A percentile compares a stretch with the other conserved stretches of the same genome.
Conservation (phyloP, 23 tunicate species). For the Clavelina lepadiformis region DNA sequence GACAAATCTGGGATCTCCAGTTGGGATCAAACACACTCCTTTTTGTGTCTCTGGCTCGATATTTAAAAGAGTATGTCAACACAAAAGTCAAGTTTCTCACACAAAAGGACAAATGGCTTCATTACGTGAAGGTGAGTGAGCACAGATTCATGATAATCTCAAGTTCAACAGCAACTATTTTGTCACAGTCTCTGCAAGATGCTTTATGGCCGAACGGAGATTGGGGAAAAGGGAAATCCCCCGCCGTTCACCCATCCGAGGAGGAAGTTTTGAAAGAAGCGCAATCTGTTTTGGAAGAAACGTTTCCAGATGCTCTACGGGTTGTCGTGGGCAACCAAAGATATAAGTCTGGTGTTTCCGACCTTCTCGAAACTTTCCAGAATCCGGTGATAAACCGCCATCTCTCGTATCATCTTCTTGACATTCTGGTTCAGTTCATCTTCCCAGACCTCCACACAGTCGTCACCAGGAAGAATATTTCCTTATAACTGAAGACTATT, state of each 20-base stretch:
- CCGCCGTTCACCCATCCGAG: slow-evolving; percentile 1
- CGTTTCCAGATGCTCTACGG: slow-evolving; percentile 62
- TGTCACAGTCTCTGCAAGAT: slow-evolving; percentile 36
- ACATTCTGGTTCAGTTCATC: slow-evolving; percentile 19
- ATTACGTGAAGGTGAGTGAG: slow-evolving; percentile 34
- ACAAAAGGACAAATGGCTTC: slow-evolving; percentile 48
- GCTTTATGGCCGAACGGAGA: slow-evolving; percentile 77
- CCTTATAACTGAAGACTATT: too few relatives aligned
- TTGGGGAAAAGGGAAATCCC: slow-evolving; percentile 32
- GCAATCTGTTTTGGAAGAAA: slow-evolving; percentile 25
- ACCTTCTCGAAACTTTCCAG: slow-evolving; percentile 49
- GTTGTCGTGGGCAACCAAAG: slow-evolving; percentile 33
- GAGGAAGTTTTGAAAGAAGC: slow-evolving; percentile 20
- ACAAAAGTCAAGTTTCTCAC: slow-evolving; percentile 22
- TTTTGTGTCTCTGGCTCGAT: slow-evolving; percentile 22
- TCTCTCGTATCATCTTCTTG: slow-evolving; percentile 66
- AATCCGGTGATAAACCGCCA: slow-evolving; percentile 68
- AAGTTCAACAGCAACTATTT: not conserved
- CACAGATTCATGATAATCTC: not conserved
- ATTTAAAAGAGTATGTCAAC: slow-evolving; percentile 31
- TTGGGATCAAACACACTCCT: slow-evolving; percentile 25
- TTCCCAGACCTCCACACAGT: slow-evolving; percentile 54
- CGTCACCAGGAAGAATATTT: too few relatives aligned
- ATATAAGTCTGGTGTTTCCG: slow-evolving; percentile 29
- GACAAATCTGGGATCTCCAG: slow-evolving; percentile 30